These are phyloP conservation scores for Odiellus spinosus DNA, from an alignment of 2,888 invertebrate genomes.

Conservation along the genomic window DNA sequence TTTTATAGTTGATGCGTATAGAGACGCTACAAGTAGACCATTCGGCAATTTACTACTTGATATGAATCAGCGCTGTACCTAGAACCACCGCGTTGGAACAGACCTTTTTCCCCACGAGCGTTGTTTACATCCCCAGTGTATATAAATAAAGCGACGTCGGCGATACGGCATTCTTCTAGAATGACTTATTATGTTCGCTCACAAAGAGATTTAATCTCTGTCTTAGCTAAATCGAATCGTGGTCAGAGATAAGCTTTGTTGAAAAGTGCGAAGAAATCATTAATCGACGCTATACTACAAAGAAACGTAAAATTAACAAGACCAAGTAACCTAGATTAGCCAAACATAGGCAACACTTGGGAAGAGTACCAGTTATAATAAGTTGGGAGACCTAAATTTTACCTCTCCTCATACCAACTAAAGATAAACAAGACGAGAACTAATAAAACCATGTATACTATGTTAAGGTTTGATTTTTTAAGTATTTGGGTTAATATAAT, in stretches of 20 bases:
- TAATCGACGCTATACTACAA: constrained; percentile 4
- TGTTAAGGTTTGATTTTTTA: too few species aligned
- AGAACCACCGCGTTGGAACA: constrained; percentile 3
- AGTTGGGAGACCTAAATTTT: too few species aligned
- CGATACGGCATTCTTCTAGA: background rate
- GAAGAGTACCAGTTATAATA: constrained; percentile 1
- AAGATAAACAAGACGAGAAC: too few species aligned
- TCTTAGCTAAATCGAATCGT: background rate
- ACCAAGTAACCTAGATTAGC: background rate
- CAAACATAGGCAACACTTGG: constrained; percentile 2
- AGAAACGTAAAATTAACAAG: constrained; percentile 5
- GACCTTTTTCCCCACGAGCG: constrained; percentile 1
- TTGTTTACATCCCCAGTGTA: background rate
- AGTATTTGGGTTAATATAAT: too few species aligned
- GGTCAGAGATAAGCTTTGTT: background rate
- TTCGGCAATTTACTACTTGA: constrained; percentile 8
- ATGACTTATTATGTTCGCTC: background rate
- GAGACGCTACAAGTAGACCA: constrained; percentile 4
- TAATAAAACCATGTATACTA: too few species aligned
- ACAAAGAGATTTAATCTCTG: too few species aligned
- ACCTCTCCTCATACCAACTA: too few species aligned
- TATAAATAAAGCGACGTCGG: background rate
- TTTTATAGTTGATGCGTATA: constrained; percentile 4
- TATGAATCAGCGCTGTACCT: constrained; percentile 1
- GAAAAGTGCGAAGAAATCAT: background rate